A percentile compares a stretch with the other conserved stretches of the same genome.
phyloP scores from a whole-genome alignment of 2,113 vertebrate species.

The Amblyopsis rosae region DNA sequence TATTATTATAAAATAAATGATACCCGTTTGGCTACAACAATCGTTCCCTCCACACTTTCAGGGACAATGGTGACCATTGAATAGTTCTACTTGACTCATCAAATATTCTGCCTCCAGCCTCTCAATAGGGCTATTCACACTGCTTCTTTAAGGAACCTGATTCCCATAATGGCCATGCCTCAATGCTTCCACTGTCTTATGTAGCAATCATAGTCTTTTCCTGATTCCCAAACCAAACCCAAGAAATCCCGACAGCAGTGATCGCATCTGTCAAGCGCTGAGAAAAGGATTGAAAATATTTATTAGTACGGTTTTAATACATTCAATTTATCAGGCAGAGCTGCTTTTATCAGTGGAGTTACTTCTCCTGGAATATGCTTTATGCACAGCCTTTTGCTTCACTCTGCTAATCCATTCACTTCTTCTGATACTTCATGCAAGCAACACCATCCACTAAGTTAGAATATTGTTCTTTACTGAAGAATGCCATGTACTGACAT shows the following conservation, averaged over 20 bases:
- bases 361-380: background rate
- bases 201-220: slow-evolving; percentile 18
- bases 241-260: background rate
- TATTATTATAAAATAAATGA: slow-evolving; percentile 22
- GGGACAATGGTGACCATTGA: slow-evolving; percentile 72
- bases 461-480: too few relatives aligned
- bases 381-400: background rate
- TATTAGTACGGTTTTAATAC: background rate
- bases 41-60: slow-evolving; percentile 26
- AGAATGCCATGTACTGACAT: too few relatives aligned
- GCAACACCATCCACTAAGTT: too few relatives aligned
- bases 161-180: slow-evolving; percentile 26
- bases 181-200: background rate
- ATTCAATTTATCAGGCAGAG: background rate
- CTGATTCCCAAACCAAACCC: background rate
- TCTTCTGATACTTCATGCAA: too few relatives aligned
- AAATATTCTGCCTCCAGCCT: slow-evolving; percentile 26
- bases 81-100: slow-evolving; percentile 33
- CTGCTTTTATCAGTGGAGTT: slow-evolving; percentile 1
- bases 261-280: background rate
- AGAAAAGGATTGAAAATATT: slow-evolving; percentile 2
- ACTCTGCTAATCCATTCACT: too few relatives aligned
- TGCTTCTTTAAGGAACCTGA: slow-evolving; percentile 15
- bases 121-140: slow-evolving; percentile 74
- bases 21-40: slow-evolving; percentile 17